phyloP scores from a whole-genome alignment of 1,140 invertebrate genomes.

The Dinothrombium tinctorium region DNA sequence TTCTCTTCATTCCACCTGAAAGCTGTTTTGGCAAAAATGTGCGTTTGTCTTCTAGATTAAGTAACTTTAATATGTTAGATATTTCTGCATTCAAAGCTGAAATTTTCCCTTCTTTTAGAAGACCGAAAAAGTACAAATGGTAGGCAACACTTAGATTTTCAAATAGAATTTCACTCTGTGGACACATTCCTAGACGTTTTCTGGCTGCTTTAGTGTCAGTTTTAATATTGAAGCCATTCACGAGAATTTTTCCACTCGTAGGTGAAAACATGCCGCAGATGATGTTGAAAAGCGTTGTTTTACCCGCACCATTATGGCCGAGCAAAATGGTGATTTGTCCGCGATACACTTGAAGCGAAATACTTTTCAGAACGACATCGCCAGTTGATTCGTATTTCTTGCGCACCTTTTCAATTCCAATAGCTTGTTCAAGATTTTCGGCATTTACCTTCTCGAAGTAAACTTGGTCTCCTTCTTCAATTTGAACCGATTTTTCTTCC shows the following conservation, averaged over 20 bases:
- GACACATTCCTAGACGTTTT: constrained; percentile 8
- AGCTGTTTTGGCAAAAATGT: constrained; percentile 4
- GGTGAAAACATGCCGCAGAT: constrained; percentile 29
- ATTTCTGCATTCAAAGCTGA: neutral
- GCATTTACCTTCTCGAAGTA: too few relatives aligned
- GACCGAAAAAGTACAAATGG: constrained; percentile 4
- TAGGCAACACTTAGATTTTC: constrained; percentile 5
- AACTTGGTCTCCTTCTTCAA: too few relatives aligned
- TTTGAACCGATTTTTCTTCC: too few relatives aligned
- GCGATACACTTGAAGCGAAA: too few relatives aligned
- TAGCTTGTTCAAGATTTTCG: too few relatives aligned
- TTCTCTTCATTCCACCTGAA: constrained; percentile 31
- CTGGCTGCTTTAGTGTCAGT: neutral
- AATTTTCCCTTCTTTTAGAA: constrained; percentile 3
- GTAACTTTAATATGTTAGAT: neutral
- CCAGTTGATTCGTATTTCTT: too few relatives aligned
- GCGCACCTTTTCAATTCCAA: too few relatives aligned
- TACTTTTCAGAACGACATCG: too few relatives aligned
- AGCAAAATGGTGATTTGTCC: neutral
- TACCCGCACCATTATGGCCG: constrained; percentile 29
- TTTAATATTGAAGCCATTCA: constrained; percentile 19
- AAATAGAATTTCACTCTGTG: constrained; percentile 14
- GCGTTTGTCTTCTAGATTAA: constrained; percentile 7
- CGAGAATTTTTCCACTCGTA: constrained; percentile 26
- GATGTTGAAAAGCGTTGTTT: constrained; percentile 38